Conservation (phyloP, 2,797 vertebrate species). For the Lepilemur septentrionalis region DNA sequence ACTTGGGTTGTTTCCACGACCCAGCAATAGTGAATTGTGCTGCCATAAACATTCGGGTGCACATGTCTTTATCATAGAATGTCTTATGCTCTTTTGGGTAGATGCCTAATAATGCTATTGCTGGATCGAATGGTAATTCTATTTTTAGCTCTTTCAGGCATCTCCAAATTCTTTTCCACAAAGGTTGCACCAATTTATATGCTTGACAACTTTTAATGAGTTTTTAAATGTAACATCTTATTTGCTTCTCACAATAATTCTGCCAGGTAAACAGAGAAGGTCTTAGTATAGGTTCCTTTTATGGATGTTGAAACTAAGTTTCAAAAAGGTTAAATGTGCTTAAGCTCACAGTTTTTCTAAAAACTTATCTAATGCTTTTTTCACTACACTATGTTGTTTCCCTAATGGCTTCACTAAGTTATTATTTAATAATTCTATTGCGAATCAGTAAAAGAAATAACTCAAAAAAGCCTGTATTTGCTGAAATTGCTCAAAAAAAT, state of each 20-base stretch:
- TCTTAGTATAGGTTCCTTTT: not conserved
- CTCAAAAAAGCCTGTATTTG: not conserved
- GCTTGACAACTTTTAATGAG: not conserved
- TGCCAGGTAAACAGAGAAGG: not conserved
- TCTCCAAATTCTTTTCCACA: no score
- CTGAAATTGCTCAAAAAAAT: not conserved
- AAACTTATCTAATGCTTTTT: not conserved
- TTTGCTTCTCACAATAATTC: not conserved
- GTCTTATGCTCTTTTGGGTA: no score
- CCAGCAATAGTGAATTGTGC: no score
- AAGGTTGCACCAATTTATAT: no score
- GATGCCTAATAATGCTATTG: no score
- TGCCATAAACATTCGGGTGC: no score
- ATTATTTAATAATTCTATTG: conserved; percentile 51
- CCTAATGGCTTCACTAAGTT: not conserved
- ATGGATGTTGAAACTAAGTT: not conserved
- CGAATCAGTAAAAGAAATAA: conserved; percentile 37
- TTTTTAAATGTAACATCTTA: not conserved
- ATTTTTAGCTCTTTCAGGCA: no score
- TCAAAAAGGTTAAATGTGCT: not conserved
- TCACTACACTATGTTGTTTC: not conserved
- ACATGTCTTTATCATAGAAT: no score
- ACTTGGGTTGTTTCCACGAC: no score
- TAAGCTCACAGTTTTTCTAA: not conserved
- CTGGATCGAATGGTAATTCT: no score